Evolutionary conservation across 2,797 vertebrate species (phyloP).

Genomic region (Hemitrygon akajei): DNA sequence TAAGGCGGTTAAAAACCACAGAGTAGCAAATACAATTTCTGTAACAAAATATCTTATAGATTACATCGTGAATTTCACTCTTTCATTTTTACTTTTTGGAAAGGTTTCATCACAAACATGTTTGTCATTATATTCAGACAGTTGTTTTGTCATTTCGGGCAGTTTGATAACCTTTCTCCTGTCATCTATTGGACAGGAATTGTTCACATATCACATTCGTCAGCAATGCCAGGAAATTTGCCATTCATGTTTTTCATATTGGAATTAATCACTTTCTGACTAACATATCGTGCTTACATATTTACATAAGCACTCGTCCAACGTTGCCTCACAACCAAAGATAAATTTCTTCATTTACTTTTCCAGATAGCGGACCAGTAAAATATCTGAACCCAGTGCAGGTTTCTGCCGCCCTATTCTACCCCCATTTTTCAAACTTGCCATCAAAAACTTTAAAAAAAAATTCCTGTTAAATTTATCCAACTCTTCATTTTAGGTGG

Average conservation of each 20-base stretch:
- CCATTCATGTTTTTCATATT: neutral
- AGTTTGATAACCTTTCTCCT: neutral
- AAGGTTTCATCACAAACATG: neutral
- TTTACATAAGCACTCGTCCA: neutral
- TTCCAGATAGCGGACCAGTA: neutral
- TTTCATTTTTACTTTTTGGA: too few relatives aligned
- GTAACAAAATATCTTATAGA: too few relatives aligned
- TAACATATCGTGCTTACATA: neutral
- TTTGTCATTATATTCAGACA: neutral
- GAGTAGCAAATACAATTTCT: neutral
- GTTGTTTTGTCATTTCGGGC: neutral
- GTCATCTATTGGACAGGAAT: neutral
- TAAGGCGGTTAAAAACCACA: neutral
- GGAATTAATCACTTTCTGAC: constrained; percentile 1
- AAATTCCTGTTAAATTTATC: neutral
- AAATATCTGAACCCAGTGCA: neutral
- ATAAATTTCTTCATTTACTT: neutral
- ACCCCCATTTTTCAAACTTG: neutral
- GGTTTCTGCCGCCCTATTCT: neutral
- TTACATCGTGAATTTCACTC: too few relatives aligned
- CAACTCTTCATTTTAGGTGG: neutral
- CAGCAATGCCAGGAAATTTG: constrained; percentile 8
- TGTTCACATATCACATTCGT: neutral
- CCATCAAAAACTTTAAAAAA: neutral
- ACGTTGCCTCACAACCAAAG: neutral